Evolutionary conservation across 2,797 vertebrate genomes (phyloP).

Genomic region (Darevskia mixta): DNA sequence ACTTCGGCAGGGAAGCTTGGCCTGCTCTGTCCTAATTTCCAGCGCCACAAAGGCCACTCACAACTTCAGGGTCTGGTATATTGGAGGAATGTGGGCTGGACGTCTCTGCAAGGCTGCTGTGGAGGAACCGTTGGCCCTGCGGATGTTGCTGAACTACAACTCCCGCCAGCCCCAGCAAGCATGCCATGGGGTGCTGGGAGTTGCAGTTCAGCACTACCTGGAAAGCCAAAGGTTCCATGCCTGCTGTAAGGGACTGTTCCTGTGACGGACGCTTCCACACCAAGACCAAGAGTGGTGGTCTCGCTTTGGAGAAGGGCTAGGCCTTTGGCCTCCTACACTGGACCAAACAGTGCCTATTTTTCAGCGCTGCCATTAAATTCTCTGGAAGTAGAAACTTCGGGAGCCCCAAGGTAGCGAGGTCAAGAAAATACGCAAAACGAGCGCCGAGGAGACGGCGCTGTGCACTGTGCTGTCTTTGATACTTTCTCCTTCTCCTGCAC

Average conservation of each 20-base stretch:
- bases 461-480: conserved; percentile 37
- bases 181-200: too few species aligned
- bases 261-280: neutral
- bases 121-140: too few species aligned
- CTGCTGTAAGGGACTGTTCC: neutral
- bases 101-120: too few species aligned
- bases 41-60: neutral
- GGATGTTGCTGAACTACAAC: too few species aligned
- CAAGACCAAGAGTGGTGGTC: neutral
- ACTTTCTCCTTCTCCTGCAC: conserved; percentile 54
- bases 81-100: neutral
- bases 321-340: neutral
- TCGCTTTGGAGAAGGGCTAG: neutral
- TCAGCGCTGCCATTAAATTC: neutral
- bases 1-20: neutral
- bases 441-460: conserved; percentile 42
- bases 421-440: conserved; percentile 53
- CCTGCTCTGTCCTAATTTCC: neutral
- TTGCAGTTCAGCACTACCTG: too few species aligned
- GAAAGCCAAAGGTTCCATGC: too few species aligned
- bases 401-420: conserved; percentile 42
- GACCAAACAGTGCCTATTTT: neutral
- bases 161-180: too few species aligned
- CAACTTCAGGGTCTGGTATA: neutral
- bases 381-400: conserved; percentile 41